Percentiles rank a stretch among this genome's conserved stretches.
These are phyloP conservation scores for Scaptomyza pallida DNA, from an alignment of 1,140 invertebrate genomes.

Conservation along the genomic window DNA sequence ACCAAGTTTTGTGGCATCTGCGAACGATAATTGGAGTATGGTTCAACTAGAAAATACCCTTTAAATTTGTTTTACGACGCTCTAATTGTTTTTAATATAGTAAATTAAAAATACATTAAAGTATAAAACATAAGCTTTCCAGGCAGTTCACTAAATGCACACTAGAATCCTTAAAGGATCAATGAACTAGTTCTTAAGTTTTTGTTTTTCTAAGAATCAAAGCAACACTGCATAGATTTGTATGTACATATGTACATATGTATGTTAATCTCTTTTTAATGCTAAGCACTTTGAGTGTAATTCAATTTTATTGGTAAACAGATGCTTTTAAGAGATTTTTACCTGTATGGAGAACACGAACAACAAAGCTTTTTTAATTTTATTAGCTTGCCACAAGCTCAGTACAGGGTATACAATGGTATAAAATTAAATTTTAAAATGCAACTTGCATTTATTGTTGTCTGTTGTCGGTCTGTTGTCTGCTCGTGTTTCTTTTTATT, in stretches of 20 bases:
- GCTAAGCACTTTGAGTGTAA: not conserved
- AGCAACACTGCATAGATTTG: too few relatives aligned
- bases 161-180: too few relatives aligned
- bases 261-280: not conserved
- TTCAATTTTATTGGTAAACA: conserved; percentile 1
- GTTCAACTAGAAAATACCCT: conserved; percentile 3
- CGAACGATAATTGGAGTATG: not conserved
- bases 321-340: not conserved
- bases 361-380: not conserved
- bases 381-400: not conserved
- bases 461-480: conserved; percentile 13
- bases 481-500: conserved; percentile 21
- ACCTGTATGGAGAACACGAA: not conserved
- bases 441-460: conserved; percentile 32
- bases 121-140: too few relatives aligned
- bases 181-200: too few relatives aligned
- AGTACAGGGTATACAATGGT: conserved; percentile 23
- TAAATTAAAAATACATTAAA: too few relatives aligned
- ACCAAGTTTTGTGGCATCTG: not conserved
- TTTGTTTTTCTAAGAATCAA: too few relatives aligned
- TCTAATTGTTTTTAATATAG: too few relatives aligned
- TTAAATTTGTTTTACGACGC: not conserved
- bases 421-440: conserved; percentile 18
- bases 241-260: too few relatives aligned
- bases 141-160: too few relatives aligned